Base-by-base conservation (phyloP, 1,140 invertebrate species). In the Hermatobates lingyangjiaoensis region DNA sequence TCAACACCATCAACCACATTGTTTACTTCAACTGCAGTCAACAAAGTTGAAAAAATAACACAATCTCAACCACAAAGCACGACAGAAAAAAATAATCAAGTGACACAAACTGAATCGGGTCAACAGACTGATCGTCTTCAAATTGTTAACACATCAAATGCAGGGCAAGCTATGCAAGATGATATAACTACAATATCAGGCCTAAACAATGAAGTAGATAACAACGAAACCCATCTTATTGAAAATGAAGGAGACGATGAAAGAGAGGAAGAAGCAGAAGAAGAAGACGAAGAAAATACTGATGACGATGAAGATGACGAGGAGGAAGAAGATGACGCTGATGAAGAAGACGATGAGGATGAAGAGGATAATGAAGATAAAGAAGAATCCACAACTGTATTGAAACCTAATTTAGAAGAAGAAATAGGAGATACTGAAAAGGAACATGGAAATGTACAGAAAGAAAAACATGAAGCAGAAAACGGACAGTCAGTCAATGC, bases 301-400 rank as follows among this genome's bases (percentile, higher is more conserved):
- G 34, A 63, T n/a, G 61, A 54, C 10, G 59, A 59, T 1, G 61
- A 63, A 15, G 64, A 67, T 45, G 56, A 61, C 15, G 59, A 62
- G 24, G 57, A 64, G 10, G 50, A 54, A 2, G 45, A 59, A 3
- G 56, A 60, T 20, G 56, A 58, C 25, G 50, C 52, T 1, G 54
- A 52, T 50, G 56, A 52, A 18, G 54, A 55, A 21, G 59, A 58
- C 21, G 52, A 58, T 3, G 57, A 56, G 21, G 51, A 54, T 20
- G 55, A 55, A n/a, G 52, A 56, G 2, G 53, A 61, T 4, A 56
- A 56, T 1, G 60, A 62, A 25, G 54, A 62, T 0, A 54, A 60
- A 2, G 60, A 61, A 3, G 61, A 61, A 0, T 18, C 15, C 3
- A 27, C 18, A 21, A 14, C 15, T 15, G 12, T 30, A 12, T 30